Evolutionary conservation across 1,140 invertebrate species (phyloP), one percentile per base, ranked within the genome.

Genomic region (Lepidurus couesii): DNA sequence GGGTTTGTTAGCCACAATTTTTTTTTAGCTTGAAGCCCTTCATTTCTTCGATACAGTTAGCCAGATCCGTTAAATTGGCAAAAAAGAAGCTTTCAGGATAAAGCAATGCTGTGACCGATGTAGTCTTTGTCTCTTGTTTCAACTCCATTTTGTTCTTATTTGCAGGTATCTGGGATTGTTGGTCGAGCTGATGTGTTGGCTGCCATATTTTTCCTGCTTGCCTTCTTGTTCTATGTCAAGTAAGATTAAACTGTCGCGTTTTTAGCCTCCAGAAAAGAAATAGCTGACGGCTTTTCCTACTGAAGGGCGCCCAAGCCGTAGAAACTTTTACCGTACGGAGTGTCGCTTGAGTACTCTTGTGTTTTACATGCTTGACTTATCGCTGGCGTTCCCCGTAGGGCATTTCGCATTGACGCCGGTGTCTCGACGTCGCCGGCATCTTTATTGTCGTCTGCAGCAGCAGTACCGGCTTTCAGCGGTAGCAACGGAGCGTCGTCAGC

Each of bases 181-280:
- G 93, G 93, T 16, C 85, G 93, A 84, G 92, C 93, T n/a, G 93
- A 95, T 85, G 90, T 94, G 24, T 86, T 94, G 44, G 92, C 92
- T 4, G 92, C 92, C 83, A 87, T 94, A 80, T 92, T 95, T 85
- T 94, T 94, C 85, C 87, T 96, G 13, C 86, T 92, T 74, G 93
- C 93, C 1, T 89, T 97, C 77, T 87, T 94, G 81, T 90, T 88
- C 81, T 95, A 90, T 87, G 92, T 92, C 82, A 91, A 90, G 92
- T 93, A 86, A 90, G 89, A 44, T 42, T 79, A 26, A 42, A 21
- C 42, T 42, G 53, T 21, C 8, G 21, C 16, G 53, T 65, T 7
- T 65, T 65, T 13, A 65, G 21, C 53, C 34, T 34, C 34, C 3
- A 34, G 3, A 34, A 34, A 34, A 34, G 34, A 34, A 34, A 34